Evolutionary conservation across 2,888 invertebrate genomes (phyloP).

Genomic region (Drosophila mimetica): DNA sequence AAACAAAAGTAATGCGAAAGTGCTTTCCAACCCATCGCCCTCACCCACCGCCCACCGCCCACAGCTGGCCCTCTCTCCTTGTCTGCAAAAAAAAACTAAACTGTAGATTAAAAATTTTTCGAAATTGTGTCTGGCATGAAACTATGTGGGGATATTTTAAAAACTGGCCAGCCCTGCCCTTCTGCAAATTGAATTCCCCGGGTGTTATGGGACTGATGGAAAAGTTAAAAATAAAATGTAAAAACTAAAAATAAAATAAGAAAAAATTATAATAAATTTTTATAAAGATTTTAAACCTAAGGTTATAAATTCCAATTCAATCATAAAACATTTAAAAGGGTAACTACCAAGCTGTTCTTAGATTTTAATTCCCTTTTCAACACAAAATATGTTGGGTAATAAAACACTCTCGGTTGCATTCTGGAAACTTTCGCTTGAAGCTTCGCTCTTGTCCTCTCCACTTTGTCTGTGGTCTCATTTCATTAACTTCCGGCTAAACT

Average conservation of each 20-base stretch:
- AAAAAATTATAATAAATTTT: background rate
- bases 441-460: background rate
- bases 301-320: no score
- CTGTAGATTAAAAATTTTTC: conserved; percentile 53
- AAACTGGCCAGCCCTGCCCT: conserved; percentile 17
- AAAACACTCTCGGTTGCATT: background rate
- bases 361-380: background rate
- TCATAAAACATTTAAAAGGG: background rate
- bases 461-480: conserved; percentile 12
- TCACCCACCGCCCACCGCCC: background rate
- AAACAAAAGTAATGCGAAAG: conserved; percentile 65
- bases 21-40: conserved; percentile 42
- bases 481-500: conserved; percentile 34
- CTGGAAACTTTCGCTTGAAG: background rate
- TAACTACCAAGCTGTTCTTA: background rate
- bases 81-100: conserved; percentile 19
- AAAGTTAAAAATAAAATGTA: background rate
- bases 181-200: background rate
- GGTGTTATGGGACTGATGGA: background rate
- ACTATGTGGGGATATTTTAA: conserved; percentile 35
- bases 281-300: background rate
- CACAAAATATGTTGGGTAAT: background rate
- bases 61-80: background rate
- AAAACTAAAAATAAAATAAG: no score
- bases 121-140: conserved; percentile 39